Conservation (phyloP, 2,113 vertebrate species). For the Gymnobelideus leadbeateri region DNA sequence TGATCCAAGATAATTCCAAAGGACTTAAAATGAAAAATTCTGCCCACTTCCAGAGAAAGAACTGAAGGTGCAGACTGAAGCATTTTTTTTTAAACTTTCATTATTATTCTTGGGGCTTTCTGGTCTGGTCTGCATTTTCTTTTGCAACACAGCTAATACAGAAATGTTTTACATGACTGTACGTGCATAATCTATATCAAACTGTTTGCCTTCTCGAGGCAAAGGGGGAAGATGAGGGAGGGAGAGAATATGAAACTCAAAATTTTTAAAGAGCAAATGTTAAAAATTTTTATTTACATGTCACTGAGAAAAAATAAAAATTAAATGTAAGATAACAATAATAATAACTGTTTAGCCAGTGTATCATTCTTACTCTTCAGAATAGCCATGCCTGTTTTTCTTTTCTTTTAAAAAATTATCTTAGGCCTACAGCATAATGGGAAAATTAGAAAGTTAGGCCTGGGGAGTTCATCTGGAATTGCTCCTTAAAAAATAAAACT, state of each 20-base stretch:
- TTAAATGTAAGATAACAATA: background rate
- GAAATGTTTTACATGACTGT: background rate
- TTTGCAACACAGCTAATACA: background rate
- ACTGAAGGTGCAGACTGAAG: background rate
- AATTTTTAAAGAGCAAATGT: background rate
- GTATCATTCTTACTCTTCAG: background rate
- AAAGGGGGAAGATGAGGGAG: background rate
- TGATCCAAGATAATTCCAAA: background rate
- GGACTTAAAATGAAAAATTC: background rate
- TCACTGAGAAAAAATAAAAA: background rate
- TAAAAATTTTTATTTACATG: background rate
- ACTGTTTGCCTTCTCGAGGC: background rate
- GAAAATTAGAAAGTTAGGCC: background rate
- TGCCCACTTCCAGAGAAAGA: background rate
- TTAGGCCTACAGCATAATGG: background rate
- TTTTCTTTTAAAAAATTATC: background rate
- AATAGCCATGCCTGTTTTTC: background rate
- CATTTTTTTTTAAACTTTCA: background rate
- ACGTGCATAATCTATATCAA: background rate
- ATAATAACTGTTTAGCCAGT: background rate
- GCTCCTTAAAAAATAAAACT: background rate
- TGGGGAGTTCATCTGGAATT: background rate
- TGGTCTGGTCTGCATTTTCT: background rate
- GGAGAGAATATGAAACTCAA: background rate
- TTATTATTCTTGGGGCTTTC: background rate